Base-by-base conservation (phyloP, 2,888 invertebrate genomes). In the Brassicogethes aeneus region DNA sequence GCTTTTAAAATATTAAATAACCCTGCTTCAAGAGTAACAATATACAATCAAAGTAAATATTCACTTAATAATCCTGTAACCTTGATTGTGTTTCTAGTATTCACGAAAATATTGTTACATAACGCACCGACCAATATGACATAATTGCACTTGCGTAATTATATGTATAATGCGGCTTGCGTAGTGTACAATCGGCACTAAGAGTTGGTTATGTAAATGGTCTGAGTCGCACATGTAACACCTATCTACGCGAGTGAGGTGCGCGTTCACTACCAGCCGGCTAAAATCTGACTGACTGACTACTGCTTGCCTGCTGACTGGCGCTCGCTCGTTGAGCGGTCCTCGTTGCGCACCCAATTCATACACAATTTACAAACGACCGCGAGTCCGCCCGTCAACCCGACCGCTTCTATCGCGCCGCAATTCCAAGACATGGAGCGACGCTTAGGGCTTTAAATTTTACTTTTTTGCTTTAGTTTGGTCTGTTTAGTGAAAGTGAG, bases 181-280 rank as follows among this genome's bases (percentile, higher is more conserved):
- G 23, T 23, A 5, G 5, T 23, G 23, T 10, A 23, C 5, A 23
- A 23, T 23, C 23, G 23, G 23, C 23, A 23, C 23, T 23, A 23
- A 7, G 23, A 23, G 10, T 23, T 10, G 23, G 50, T 51, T 51
- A 51, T 51, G 48, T 51, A 51, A 51, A 51, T 44, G 45, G n/a
- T 29, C 45, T 47, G 45, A 36, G 44, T 42, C 38, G 48, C 50
- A 48, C 50, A 51, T 51, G 50, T 48, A 51, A 47, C 38, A 16
- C 30, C 30, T 15, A 35, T 16, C 23, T 17, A n/a, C 16, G 17
- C 12, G 29, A 15, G 10, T 30, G 16, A 14, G 32, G 13, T 32
- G 41, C 34, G 23, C 47, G 34, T 37, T 36, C 31, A 37, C 38
- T 43, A 16, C 41, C 37, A 37, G 17, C 39, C 30, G 30, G 17